These are phyloP conservation scores for Rhabditophanes sp. DNA, from an alignment of 2,888 invertebrate species.

Conservation along the genomic window DNA sequence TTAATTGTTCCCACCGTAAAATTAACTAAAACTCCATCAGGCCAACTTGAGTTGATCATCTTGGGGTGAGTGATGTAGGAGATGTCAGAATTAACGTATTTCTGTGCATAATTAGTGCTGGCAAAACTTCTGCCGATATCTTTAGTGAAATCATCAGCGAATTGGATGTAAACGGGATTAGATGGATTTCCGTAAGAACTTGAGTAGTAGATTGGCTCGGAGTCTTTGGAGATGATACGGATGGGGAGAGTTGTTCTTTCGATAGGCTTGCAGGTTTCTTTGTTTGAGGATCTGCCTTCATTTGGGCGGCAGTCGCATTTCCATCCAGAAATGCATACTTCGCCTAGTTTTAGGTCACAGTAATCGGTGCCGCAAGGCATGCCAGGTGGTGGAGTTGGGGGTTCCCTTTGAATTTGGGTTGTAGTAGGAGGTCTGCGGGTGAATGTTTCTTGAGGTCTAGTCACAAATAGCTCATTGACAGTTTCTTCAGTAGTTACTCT, in stretches of 20 bases:
- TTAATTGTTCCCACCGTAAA: slow-evolving; percentile 33
- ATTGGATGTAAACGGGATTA: slow-evolving; percentile 33
- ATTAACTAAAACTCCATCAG: slow-evolving; percentile 40
- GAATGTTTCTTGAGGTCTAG: no score
- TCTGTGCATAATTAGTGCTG: slow-evolving; percentile 28
- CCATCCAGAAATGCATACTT: slow-evolving; percentile 38
- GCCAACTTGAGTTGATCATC: slow-evolving; percentile 41
- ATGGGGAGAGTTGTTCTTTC: slow-evolving; percentile 28
- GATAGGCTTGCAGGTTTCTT: slow-evolving; percentile 18
- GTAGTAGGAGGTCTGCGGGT: slow-evolving; percentile 8
- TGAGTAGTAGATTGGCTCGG: slow-evolving; percentile 34
- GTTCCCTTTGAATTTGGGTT: slow-evolving; percentile 8
- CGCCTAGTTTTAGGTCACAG: slow-evolving; percentile 14
- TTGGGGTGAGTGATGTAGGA: slow-evolving; percentile 41
- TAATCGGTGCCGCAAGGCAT: slow-evolving; percentile 27
- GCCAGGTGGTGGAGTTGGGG: slow-evolving; percentile 11
- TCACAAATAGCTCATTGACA: no score
- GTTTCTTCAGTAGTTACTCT: no score
- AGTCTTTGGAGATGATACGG: slow-evolving; percentile 23
- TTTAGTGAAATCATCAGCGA: slow-evolving; percentile 29
- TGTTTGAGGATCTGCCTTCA: slow-evolving; percentile 26
- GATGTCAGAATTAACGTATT: slow-evolving; percentile 35
- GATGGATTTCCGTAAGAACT: slow-evolving; percentile 29
- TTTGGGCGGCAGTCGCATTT: slow-evolving; percentile 38
- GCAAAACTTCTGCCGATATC: slow-evolving; percentile 39